Base-by-base conservation (phyloP, 2,113 vertebrate genomes). In the Psilopogon haemacephalus region DNA sequence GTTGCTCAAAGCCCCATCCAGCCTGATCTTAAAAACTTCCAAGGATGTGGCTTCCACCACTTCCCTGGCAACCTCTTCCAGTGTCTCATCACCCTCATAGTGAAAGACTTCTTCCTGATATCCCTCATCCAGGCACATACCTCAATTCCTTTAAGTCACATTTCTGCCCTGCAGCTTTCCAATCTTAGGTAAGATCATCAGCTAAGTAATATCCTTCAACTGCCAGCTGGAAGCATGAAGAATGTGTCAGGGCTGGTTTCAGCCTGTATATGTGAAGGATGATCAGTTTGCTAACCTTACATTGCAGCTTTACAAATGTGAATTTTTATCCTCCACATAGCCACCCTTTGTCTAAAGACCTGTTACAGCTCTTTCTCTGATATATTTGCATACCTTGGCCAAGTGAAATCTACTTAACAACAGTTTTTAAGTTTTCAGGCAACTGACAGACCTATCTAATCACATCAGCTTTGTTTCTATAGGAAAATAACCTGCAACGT, bases 291-390 rank as follows among this genome's bases (percentile, higher is more conserved):
- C 23, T 55, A 50, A 65, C 32, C 28, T 73, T 69, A 60, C 5
- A 15, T 23, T 35, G 40, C 12, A 40, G 10, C 5, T 72, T 63
- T 42, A 67, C 4, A 14, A 23, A 28, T 0, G 0, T 19, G 5
- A 70, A 5, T 38, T 76, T 72, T 80, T 28, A 11, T 62, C 65
- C 17, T 56, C 6, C 8, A 3, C 8, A 6, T 30, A 67, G 28
- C 13, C 21, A 42, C 15, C 1, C 11, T 28, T 87, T 84, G 71
- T 80, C 35, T 86, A 14, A 33, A 56, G 12, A 52, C 24, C 13
- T 71, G 13, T 42, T 71, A 13, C n/a, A 46, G 21, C 14, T 63
- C 30, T 32, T 79, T 92, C 23, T 69, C 56, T 40, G 16, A 8
- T 75, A 52, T 9, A 6, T 52, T 54, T 58, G 46, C 26, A 42